phyloP scores from a whole-genome alignment of 2,797 vertebrate genomes.

The Loriculus beryllinus region DNA sequence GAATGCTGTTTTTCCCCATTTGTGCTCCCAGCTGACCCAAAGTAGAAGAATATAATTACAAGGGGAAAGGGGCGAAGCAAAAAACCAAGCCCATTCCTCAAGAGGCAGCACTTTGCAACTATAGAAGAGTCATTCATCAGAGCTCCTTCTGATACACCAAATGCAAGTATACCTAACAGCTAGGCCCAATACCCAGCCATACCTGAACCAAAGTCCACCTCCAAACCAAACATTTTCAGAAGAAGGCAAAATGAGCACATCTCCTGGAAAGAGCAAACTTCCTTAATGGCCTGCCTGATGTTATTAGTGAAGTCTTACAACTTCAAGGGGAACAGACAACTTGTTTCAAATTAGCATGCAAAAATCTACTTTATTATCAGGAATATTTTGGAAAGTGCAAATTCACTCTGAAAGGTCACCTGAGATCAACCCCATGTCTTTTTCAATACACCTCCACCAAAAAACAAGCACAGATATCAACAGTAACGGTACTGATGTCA shows the following conservation, averaged over 20 bases:
- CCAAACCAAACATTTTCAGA: not conserved
- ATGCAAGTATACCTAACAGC: not conserved
- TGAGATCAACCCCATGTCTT: not conserved
- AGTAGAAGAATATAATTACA: not conserved
- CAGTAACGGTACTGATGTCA: not conserved
- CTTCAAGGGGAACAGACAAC: not conserved
- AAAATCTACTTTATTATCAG: not conserved
- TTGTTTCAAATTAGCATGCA: not conserved
- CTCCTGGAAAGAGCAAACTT: not conserved
- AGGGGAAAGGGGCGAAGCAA: fast-evolving
- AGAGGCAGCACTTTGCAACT: not conserved
- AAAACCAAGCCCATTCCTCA: not conserved
- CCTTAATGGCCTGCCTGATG: not conserved
- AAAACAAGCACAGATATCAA: not conserved
- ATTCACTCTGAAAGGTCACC: not conserved
- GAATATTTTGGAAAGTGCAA: not conserved
- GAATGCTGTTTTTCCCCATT: not conserved
- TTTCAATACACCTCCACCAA: not conserved
- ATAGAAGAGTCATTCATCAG: not conserved
- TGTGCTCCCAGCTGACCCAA: not conserved
- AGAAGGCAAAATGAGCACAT: not conserved
- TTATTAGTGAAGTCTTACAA: not conserved
- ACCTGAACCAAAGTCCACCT: not conserved
- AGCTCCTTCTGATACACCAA: not conserved
- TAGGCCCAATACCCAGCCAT: not conserved